Evolutionary conservation across 2,888 invertebrate species (phyloP).

Genomic region (Leptura quadrifasciata): DNA sequence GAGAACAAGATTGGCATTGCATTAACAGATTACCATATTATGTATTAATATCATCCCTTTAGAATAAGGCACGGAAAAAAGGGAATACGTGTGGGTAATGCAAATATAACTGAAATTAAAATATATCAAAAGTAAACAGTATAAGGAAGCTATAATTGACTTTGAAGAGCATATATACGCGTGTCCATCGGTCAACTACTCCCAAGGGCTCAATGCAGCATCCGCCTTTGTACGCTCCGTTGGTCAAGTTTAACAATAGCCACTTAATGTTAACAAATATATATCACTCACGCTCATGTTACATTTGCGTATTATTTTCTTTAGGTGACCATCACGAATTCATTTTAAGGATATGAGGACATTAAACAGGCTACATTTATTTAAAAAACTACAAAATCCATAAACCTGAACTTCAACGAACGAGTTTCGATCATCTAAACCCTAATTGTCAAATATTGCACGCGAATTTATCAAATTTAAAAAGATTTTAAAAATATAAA

Average conservation of each 20-base stretch:
- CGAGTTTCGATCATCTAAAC: no score
- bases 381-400: no score
- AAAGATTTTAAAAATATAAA: constrained; percentile 19
- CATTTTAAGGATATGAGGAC: no score
- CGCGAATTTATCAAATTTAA: background rate
- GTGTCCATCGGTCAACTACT: constrained; percentile 53
- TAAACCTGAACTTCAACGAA: no score
- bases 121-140: constrained; percentile 42
- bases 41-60: background rate
- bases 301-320: background rate
- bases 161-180: constrained; percentile 48
- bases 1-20: no score
- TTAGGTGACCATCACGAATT: background rate
- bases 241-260: constrained; percentile 14
- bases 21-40: background rate
- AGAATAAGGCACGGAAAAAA: constrained; percentile 9
- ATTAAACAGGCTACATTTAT: no score
- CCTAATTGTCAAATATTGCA: no score
- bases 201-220: constrained; percentile 47
- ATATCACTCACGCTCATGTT: background rate
- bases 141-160: constrained; percentile 46
- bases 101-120: constrained; percentile 32
- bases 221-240: constrained; percentile 3
- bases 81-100: background rate
- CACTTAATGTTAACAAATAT: constrained; percentile 7